Evolutionary conservation across 2,113 vertebrate genomes (phyloP).

Genomic region (Labeo catla): DNA sequence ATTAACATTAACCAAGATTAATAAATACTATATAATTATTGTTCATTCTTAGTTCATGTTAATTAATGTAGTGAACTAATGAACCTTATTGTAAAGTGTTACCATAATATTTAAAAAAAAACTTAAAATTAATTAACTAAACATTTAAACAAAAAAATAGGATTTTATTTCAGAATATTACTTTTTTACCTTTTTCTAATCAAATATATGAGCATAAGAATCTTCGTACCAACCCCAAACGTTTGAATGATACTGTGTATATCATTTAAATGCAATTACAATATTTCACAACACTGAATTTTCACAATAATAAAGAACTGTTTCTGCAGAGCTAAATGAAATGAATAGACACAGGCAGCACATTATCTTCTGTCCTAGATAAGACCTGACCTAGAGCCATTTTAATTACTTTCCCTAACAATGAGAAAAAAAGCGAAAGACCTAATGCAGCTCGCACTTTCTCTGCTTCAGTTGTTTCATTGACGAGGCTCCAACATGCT

Average conservation of each 20-base stretch:
- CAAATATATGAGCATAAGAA: background rate
- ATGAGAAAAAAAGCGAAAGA: background rate
- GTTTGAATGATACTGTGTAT: background rate
- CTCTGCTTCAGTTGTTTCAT: conserved; percentile 5
- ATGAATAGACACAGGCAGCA: conserved; percentile 1
- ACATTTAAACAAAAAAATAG: no score
- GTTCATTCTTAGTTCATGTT: no score
- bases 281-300: background rate
- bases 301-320: background rate
- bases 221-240: background rate
- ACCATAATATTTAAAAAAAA: no score
- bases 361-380: conserved; percentile 32
- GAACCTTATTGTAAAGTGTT: no score
- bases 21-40: no score
- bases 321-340: background rate
- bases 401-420: conserved; percentile 35
- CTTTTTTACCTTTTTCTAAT: background rate
- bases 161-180: background rate
- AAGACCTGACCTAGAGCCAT: background rate
- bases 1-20: no score
- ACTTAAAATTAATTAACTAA: no score
- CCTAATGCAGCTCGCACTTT: conserved; percentile 6
- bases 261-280: background rate
- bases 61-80: no score
- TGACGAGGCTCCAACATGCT: conserved; percentile 32